phyloP scores from a whole-genome alignment of 1,140 invertebrate genomes.

The Lepidurus apus region DNA sequence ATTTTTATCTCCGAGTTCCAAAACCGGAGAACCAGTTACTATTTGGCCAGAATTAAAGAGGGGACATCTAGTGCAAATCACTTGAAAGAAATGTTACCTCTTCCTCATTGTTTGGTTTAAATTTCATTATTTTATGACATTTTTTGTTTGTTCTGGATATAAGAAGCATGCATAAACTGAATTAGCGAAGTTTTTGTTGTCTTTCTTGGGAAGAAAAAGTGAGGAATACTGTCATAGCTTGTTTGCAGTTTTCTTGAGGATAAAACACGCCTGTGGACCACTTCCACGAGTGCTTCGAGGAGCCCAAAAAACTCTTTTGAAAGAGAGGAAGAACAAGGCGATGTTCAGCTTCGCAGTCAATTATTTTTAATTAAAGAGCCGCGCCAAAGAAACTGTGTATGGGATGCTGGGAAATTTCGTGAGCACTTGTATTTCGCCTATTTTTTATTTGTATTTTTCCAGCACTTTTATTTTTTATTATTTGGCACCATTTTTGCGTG shows the following conservation, averaged over 20 bases:
- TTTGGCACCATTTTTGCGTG: background rate
- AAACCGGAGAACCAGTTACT: too few species aligned
- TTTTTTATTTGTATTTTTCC: background rate
- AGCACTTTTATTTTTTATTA: too few species aligned
- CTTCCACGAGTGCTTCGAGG: background rate
- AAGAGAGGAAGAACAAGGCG: background rate
- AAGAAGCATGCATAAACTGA: too few species aligned
- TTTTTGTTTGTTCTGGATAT: too few species aligned
- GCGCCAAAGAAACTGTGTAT: background rate
- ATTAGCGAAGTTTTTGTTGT: background rate
- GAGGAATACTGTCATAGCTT: too few species aligned
- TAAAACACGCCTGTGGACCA: background rate
- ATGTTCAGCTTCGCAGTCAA: background rate
- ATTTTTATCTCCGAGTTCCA: too few species aligned
- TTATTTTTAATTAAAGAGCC: background rate
- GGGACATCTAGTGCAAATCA: background rate
- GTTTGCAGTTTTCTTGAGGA: background rate
- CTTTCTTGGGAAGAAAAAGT: background rate
- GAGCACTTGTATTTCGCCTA: background rate
- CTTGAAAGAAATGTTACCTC: too few species aligned
- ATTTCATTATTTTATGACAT: too few species aligned
- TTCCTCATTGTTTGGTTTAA: too few species aligned
- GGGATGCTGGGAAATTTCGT: background rate
- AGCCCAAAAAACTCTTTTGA: background rate
- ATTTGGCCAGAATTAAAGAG: background rate